These are phyloP conservation scores for Corythornis cristatus DNA, from an alignment of 2,113 vertebrate genomes.

Conservation along the genomic window DNA sequence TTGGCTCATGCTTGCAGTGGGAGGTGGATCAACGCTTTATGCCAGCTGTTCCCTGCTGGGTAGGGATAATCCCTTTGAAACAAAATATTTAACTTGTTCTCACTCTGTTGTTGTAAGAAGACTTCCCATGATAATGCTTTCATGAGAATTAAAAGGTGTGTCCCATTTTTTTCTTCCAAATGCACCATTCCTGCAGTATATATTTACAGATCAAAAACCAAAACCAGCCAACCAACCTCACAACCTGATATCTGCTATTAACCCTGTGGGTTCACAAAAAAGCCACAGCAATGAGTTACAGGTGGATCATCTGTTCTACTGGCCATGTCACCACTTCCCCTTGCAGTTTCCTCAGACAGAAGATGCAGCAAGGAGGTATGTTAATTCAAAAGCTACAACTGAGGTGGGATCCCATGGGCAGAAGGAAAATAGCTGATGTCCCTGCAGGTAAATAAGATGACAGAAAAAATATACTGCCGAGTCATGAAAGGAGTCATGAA, in stretches of 20 bases:
- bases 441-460: not conserved
- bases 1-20: slow-evolving; percentile 40
- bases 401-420: not conserved
- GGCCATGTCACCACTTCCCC: not conserved
- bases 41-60: slow-evolving; percentile 57
- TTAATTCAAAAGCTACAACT: not conserved
- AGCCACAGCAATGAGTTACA: not conserved
- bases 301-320: not conserved
- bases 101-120: slow-evolving; percentile 39
- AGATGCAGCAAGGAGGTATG: not conserved
- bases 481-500: not conserved
- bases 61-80: slow-evolving; percentile 61
- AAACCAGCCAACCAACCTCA: not conserved
- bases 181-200: not conserved
- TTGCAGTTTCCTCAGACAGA: not conserved
- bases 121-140: slow-evolving; percentile 14
- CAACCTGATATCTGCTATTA: not conserved
- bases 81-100: slow-evolving; percentile 63
- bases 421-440: not conserved
- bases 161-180: not conserved
- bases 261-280: not conserved
- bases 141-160: slow-evolving; percentile 41
- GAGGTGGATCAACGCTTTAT: slow-evolving; percentile 19
- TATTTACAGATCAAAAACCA: not conserved
- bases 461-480: not conserved